These are phyloP conservation scores for Yponomeuta cagnagella DNA, from an alignment of 2,888 invertebrate genomes.

Conservation along the genomic window DNA sequence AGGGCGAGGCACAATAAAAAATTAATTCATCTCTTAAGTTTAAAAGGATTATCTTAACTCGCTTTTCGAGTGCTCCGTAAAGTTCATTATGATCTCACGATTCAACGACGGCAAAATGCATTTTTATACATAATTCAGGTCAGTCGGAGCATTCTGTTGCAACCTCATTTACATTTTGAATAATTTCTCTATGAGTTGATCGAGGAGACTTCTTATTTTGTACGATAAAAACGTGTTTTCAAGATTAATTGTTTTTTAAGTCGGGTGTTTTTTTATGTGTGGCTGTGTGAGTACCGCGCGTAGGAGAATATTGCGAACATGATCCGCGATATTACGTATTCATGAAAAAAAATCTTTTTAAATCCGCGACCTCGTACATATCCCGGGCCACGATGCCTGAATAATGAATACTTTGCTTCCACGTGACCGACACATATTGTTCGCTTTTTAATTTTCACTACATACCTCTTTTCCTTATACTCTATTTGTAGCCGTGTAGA, in stretches of 20 bases:
- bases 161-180: constrained; percentile 1
- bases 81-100: constrained; percentile 22
- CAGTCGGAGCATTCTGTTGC: constrained; percentile 3
- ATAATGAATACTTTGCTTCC: constrained; percentile 47
- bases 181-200: not conserved
- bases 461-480: not conserved
- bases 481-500: not conserved
- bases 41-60: constrained; percentile 22
- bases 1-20: constrained; percentile 18
- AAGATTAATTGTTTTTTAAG: constrained; percentile 1
- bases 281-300: not conserved
- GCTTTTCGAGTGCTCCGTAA: constrained; percentile 23
- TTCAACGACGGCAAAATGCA: constrained; percentile 18
- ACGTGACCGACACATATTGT: constrained; percentile 37
- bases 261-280: not conserved
- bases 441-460: constrained; percentile 52
- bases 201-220: not conserved
- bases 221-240: not conserved
- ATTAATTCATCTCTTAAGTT: constrained; percentile 19
- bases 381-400: constrained; percentile 42
- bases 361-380: constrained; percentile 35
- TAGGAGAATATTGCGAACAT: constrained; percentile 27
- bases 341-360: constrained; percentile 37
- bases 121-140: constrained; percentile 14
- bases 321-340: constrained; percentile 26